Evolutionary conservation across 2,888 invertebrate genomes (phyloP), one percentile per base, ranked within the genome.

Genomic region (Sphaerophoria taeniata): DNA sequence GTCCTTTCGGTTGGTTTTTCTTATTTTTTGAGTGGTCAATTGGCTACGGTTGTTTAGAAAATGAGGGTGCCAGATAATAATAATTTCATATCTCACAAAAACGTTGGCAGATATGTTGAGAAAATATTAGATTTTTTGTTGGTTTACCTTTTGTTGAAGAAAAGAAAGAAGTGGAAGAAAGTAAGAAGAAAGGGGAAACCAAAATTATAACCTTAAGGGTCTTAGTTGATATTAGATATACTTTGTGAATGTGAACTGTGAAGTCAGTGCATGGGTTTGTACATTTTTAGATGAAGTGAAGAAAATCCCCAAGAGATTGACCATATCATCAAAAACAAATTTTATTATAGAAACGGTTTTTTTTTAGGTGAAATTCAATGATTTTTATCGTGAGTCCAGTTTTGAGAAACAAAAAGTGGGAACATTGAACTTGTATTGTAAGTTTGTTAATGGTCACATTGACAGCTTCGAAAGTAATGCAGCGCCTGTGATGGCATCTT

Each of bases 81-180:
- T 85, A 85, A 81, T 85, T 85, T 85, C 81, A 85, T 81, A 85
- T 85, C 85, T 77, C 51, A 73, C 65, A 81, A 73, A 70, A 81
- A 81, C 77, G 61, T 73, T 80, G 72, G 69, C 81, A 85, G 85
- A 81, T 85, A 85, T 73, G 51, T 73, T 51, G 39, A 60, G 53
- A 76, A 85, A 73, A 81, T 85, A 77, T 85, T 76, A 73, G 51
- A 69, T 67, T 53, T 36, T 58, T 70, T 53, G 58, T 60, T 53
- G 39, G 39, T 43, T 45, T 55, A 51, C 36, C 56, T 58, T 69
- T 73, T 69, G 24, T 70, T 85, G 70, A 75, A 61, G 71, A 70
- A 70, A 34, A 60, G 14, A 53, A 69, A 60, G 43, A 58, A 47
- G n/a, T n/a, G n/a, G n/a, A n/a, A n/a, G n/a, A n/a, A n/a, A n/a